Evolutionary conservation across 2,113 vertebrate genomes (phyloP), one percentile per base, ranked within the genome.

Genomic region (Sinosuthora webbiana): DNA sequence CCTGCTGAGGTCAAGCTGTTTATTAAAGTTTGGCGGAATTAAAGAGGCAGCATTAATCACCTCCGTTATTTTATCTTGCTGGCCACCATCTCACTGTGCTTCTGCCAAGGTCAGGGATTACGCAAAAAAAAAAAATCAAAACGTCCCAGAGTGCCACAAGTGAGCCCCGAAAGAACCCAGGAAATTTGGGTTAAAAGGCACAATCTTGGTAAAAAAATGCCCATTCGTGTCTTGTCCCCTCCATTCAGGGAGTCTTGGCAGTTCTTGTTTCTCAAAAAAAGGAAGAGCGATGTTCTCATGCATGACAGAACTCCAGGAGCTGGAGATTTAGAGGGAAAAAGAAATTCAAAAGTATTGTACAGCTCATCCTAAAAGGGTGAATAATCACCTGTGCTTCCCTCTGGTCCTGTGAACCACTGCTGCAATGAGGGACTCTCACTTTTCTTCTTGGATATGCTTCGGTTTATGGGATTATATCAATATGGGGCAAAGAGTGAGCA

Each of bases 191-290:
- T 50, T 83, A 33, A 94, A 81, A 85, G 64, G 15, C 80, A 44
- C 16, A 50, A 1, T 55, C 37, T 79, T 56, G 13, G 19, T 16
- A 4, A 60, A 60, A 88, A 55, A 6, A 60, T 2, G 47, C 57
- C 45, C 50, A 0, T 22, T 17, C 69, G 33, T 3, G 6, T 37
- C 67, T 53, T 52, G 37, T 65, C 79, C 74, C 25, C 25, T 83
- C 79, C n/a, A 9, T 79, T 86, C 0, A 2, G 90, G 87, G 67
- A 70, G 63, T 6, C 59, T 55, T 27, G 30, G 64, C 75, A 94
- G 93, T 97, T 96, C 95, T 95, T 93, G 92, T 96, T 96, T 97
- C 91, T 90, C 68, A 77, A 85, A 96, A 96, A 89, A 95, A 88
- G 94, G 94, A 97, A 97, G 93, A 59, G n/a, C 0, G 9, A 8